phyloP scores from a whole-genome alignment of 2,888 invertebrate genomes.

The Scaptomyza reducta region DNA sequence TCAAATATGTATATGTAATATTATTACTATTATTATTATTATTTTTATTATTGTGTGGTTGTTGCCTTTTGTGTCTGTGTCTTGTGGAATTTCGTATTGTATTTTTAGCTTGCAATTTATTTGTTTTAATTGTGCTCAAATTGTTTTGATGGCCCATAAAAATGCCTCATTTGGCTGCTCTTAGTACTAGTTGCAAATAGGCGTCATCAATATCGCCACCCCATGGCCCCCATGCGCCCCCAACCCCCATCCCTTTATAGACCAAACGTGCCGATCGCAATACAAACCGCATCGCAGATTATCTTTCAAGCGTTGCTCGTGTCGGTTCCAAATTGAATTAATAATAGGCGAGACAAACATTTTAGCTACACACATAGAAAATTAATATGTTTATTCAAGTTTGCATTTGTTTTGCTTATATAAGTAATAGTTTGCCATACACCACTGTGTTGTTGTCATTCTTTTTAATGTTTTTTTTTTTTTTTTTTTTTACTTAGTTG shows the following conservation, averaged over 20 bases:
- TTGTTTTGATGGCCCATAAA: slow-evolving; percentile 54
- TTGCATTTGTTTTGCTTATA: slow-evolving; percentile 53
- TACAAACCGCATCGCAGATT: slow-evolving; percentile 25
- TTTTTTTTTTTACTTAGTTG: slow-evolving; percentile 18
- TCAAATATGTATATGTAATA: slow-evolving; percentile 21
- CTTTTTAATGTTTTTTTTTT: not conserved
- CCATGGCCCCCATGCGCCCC: slow-evolving; percentile 6
- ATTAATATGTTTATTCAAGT: slow-evolving; percentile 46
- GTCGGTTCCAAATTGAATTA: not conserved
- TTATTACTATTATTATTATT: slow-evolving; percentile 6
- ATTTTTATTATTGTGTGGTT: slow-evolving; percentile 6
- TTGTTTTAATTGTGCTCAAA: slow-evolving; percentile 37
- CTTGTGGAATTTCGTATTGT: too few relatives aligned
- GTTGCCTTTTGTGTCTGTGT: slow-evolving; percentile 40
- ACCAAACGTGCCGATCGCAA: slow-evolving; percentile 30
- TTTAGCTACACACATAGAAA: slow-evolving; percentile 55
- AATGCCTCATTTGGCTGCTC: slow-evolving; percentile 55
- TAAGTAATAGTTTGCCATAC: slow-evolving; percentile 73
- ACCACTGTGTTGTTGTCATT: slow-evolving; percentile 41
- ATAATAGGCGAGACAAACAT: slow-evolving; percentile 14
- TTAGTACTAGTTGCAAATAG: slow-evolving; percentile 39
- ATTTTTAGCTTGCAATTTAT: slow-evolving; percentile 4
- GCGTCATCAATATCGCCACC: slow-evolving; percentile 38
- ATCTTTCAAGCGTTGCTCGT: slow-evolving; percentile 16
- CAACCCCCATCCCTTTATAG: not conserved